Percentiles rank a stretch among this genome's conserved stretches.
These are phyloP conservation scores for Nannospalax galili DNA, from an alignment of 2,113 vertebrate genomes.

Conservation along the genomic window DNA sequence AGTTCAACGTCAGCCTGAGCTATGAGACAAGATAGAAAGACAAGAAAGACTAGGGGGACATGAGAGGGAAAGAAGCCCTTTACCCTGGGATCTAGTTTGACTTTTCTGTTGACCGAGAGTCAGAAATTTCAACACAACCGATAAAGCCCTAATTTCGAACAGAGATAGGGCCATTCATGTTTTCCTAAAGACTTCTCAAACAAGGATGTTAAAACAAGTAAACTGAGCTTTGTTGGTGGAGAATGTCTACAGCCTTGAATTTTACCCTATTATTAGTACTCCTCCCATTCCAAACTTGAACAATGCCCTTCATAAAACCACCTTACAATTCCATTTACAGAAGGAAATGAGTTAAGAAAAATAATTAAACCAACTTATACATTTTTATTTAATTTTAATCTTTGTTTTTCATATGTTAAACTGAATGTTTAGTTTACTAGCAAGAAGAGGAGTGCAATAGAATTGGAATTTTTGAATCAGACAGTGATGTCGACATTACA, in stretches of 20 bases:
- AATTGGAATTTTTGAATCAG: slow-evolving; percentile 17
- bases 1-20: not conserved
- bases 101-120: not conserved
- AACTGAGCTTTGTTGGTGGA: too few relatives aligned
- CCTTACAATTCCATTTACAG: not conserved
- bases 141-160: not conserved
- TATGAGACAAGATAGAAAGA: not conserved
- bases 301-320: not conserved
- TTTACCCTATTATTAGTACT: too few relatives aligned
- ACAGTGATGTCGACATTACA: not conserved
- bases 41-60: not conserved
- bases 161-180: not conserved
- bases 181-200: not conserved
- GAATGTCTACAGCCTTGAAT: too few relatives aligned
- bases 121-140: not conserved
- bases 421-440: slow-evolving; percentile 59
- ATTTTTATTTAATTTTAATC: not conserved
- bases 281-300: not conserved
- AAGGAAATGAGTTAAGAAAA: not conserved
- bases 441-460: slow-evolving; percentile 47
- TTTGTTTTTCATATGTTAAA: not conserved
- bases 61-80: not conserved
- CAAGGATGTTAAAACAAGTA: not conserved
- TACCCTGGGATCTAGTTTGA: too few relatives aligned
- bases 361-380: not conserved